phyloP scores from a whole-genome alignment of 2,888 invertebrate species.

The Agrenia bidenticulata region DNA sequence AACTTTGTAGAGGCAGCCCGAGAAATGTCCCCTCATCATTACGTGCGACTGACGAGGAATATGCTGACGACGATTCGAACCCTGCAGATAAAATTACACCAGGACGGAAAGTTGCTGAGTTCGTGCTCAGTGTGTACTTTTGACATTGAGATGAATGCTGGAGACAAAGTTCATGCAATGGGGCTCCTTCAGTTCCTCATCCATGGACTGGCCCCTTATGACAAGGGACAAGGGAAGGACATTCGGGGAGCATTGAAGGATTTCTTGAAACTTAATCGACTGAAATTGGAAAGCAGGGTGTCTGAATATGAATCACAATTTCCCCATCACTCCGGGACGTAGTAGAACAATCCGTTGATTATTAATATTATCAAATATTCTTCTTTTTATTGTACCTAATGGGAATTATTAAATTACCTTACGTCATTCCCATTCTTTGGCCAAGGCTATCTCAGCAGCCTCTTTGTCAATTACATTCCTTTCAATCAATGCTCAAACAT shows the following conservation, averaged over 20 bases:
- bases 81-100: constrained; percentile 20
- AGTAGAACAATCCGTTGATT: too few species aligned
- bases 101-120: constrained; percentile 8
- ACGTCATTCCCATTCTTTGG: too few species aligned
- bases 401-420: too few species aligned
- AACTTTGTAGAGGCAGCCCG: constrained; percentile 14
- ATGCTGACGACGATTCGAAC: constrained; percentile 26
- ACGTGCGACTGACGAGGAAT: constrained; percentile 25
- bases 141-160: constrained; percentile 11
- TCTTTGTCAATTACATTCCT: too few species aligned
- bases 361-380: too few species aligned
- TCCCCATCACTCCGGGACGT: too few species aligned
- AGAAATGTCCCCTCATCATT: constrained; percentile 17
- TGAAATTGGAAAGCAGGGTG: constrained; percentile 7
- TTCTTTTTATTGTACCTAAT: too few species aligned
- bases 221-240: constrained; percentile 9
- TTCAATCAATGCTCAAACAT: too few species aligned
- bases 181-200: constrained; percentile 29
- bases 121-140: constrained; percentile 8
- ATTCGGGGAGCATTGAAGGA: neutral
- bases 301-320: constrained; percentile 18
- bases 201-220: constrained; percentile 19
- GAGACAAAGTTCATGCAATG: constrained; percentile 21
- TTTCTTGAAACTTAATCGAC: constrained; percentile 17
- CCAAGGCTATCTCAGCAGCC: too few species aligned